Conservation (phyloP, 1,140 invertebrate species). For the Atta cephalotes region DNA sequence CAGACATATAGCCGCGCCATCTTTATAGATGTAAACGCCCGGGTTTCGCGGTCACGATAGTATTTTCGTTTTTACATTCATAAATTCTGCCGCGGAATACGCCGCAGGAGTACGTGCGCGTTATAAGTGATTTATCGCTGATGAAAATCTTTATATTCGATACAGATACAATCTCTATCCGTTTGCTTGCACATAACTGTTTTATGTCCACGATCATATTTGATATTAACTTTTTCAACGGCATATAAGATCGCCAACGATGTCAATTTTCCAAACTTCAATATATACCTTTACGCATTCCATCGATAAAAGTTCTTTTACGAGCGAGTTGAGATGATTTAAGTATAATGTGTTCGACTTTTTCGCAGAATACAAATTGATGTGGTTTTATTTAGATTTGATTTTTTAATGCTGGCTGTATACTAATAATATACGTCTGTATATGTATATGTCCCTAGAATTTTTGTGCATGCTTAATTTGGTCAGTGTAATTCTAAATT, state of each 20-base stretch:
- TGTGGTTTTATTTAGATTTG: not conserved
- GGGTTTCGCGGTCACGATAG: conserved; percentile 13
- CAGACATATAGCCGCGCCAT: not conserved
- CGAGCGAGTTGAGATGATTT: not conserved
- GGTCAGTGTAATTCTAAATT: not conserved
- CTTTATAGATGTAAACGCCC: conserved; percentile 3
- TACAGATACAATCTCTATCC: conserved; percentile 14
- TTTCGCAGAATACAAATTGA: not conserved
- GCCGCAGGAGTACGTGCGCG: not conserved
- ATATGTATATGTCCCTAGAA: not conserved
- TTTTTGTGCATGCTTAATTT: not conserved
- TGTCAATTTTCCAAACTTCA: conserved; percentile 22
- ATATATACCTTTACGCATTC: not conserved
- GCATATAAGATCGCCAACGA: not conserved
- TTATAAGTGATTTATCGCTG: conserved; percentile 55
- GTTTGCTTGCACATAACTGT: not conserved
- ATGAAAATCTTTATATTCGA: conserved; percentile 54
- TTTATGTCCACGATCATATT: not conserved
- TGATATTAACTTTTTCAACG: conserved; percentile 32
- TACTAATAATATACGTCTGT: no score
- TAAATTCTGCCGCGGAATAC: conserved; percentile 48
- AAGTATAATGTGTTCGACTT: not conserved
- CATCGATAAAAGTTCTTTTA: conserved; percentile 26
- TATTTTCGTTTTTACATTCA: conserved; percentile 59
- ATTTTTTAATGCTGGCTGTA: not conserved